Percentiles rank a stretch among this genome's conserved stretches.
Evolutionary conservation across 2,888 invertebrate species (phyloP).

Genomic region (Elegia similella): DNA sequence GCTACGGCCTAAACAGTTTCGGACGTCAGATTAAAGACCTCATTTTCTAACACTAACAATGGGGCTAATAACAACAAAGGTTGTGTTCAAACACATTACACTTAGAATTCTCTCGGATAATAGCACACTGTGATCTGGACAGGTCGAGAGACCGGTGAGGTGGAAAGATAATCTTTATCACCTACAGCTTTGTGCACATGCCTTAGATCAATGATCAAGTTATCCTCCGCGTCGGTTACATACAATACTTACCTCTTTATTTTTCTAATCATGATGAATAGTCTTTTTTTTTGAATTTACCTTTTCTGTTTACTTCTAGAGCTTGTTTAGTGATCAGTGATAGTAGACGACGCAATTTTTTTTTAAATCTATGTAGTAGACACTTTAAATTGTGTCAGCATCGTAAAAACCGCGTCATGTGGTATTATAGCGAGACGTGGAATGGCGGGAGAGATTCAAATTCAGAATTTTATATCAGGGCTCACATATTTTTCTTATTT

Average conservation of each 20-base stretch:
- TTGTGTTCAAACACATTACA: slow-evolving; percentile 6
- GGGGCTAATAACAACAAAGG: slow-evolving; percentile 10
- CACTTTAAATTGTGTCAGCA: slow-evolving; percentile 26
- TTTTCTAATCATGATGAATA: no score
- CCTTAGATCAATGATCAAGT: neutral
- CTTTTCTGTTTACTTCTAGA: no score
- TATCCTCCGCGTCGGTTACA: no score
- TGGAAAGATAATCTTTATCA: neutral
- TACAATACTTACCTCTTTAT: no score
- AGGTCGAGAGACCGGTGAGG: neutral
- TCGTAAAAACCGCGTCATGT: slow-evolving; percentile 37
- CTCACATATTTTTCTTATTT: slow-evolving; percentile 48
- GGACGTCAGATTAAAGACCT: slow-evolving; percentile 14
- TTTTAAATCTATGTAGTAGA: neutral
- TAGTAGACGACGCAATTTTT: no score
- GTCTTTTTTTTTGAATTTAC: no score
- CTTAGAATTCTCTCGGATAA: slow-evolving; percentile 7
- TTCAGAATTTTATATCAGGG: slow-evolving; percentile 77
- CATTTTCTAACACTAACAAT: slow-evolving; percentile 10
- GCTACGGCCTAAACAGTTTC: neutral
- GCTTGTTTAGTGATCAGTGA: no score
- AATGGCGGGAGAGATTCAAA: slow-evolving; percentile 61
- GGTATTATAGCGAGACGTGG: slow-evolving; percentile 48
- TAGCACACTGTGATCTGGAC: slow-evolving; percentile 2
- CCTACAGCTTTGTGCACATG: neutral